Conservation (phyloP, 2,113 vertebrate genomes). For the Collichthys lucidus region DNA sequence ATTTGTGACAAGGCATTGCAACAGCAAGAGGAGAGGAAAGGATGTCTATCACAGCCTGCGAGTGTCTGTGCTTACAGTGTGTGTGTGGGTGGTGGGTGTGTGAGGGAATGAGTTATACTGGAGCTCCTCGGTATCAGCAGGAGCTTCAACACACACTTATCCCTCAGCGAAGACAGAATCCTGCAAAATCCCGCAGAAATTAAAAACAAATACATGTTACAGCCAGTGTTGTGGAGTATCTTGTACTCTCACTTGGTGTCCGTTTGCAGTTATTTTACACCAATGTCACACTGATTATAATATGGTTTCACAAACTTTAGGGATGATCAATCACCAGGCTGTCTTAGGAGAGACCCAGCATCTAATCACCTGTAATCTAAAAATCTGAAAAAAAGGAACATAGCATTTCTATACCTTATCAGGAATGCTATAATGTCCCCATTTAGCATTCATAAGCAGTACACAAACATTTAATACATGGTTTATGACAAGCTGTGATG, state of each 20-base stretch:
- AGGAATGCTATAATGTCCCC: too few relatives aligned
- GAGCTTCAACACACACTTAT: slow-evolving; percentile 3
- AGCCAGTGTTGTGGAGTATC: not conserved
- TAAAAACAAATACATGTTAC: not conserved
- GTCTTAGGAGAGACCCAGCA: too few relatives aligned
- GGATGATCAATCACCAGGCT: too few relatives aligned
- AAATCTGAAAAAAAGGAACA: too few relatives aligned
- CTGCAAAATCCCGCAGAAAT: not conserved
- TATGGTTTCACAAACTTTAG: too few relatives aligned
- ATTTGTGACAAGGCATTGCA: slow-evolving; percentile 15
- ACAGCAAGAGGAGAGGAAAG: not conserved
- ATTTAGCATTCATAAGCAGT: not conserved
- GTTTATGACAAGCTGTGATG: too few relatives aligned
- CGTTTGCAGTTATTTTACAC: too few relatives aligned
- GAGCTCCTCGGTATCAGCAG: not conserved
- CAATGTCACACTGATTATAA: too few relatives aligned
- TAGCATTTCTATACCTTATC: too few relatives aligned
- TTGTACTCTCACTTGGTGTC: too few relatives aligned
- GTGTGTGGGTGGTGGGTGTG: slow-evolving; percentile 21
- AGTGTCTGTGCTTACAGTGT: slow-evolving; percentile 3
- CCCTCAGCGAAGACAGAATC: not conserved
- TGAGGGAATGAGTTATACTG: slow-evolving; percentile 16
- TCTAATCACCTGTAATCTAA: too few relatives aligned
- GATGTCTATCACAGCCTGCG: not conserved
- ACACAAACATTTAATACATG: not conserved